Evolutionary conservation across 2,113 vertebrate genomes (phyloP).

Genomic region (Eira barbara): DNA sequence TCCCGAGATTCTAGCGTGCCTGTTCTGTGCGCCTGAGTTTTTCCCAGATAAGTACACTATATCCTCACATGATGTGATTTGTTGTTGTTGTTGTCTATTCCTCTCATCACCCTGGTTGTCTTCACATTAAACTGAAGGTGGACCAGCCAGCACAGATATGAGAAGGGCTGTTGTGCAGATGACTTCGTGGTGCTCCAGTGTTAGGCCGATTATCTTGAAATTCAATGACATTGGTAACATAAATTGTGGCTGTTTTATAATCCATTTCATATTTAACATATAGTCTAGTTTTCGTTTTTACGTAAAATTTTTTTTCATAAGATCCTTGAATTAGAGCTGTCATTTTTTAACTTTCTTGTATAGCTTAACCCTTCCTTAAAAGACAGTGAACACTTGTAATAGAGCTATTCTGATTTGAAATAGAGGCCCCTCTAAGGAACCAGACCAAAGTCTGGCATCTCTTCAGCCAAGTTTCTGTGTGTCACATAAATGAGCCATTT

Average conservation of each 20-base stretch:
- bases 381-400: neutral
- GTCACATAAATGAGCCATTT: neutral
- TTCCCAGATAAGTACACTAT: neutral
- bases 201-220: neutral
- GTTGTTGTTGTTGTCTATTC: neutral
- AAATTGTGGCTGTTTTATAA: neutral
- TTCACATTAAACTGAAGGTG: neutral
- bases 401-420: neutral
- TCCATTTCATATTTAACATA: neutral
- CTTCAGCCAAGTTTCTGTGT: neutral
- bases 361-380: neutral
- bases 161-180: neutral
- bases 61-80: neutral
- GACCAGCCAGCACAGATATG: neutral
- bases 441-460: neutral
- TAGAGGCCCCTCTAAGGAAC: neutral
- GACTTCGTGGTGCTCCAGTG: accelerated
- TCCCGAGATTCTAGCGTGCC: neutral
- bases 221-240: neutral
- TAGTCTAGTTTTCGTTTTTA: neutral
- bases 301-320: neutral
- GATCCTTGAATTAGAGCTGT: neutral
- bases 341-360: neutral
- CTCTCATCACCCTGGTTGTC: neutral
- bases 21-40: neutral